Evolutionary conservation across 2,113 vertebrate species (phyloP).

Genomic region (Aptenodytes patagonicus): DNA sequence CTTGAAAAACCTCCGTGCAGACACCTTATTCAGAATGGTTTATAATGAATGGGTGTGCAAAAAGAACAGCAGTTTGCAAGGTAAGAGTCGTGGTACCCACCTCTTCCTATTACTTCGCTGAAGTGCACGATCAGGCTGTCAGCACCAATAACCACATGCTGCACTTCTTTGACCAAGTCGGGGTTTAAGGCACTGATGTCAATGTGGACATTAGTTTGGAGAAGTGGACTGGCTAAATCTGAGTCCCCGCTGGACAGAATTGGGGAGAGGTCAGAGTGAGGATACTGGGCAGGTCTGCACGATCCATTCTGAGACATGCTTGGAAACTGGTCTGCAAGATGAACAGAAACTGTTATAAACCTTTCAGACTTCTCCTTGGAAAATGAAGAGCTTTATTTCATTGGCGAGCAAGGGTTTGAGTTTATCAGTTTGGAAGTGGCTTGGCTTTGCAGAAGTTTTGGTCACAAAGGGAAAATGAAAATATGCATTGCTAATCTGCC

Average conservation of each 20-base stretch:
- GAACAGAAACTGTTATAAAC: constrained; percentile 32
- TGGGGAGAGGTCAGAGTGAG: constrained; percentile 88
- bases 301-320: constrained; percentile 88
- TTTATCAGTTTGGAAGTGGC: constrained; percentile 5
- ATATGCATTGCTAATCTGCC: constrained; percentile 13
- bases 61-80: constrained; percentile 1
- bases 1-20: background rate
- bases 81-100: constrained; percentile 71
- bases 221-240: constrained; percentile 89
- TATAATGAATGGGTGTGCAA: background rate
- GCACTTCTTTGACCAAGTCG: constrained; percentile 92
- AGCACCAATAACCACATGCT: constrained; percentile 92
- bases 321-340: constrained; percentile 86
- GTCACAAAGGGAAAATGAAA: constrained; percentile 47
- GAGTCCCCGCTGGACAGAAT: constrained; percentile 85
- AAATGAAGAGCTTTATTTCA: background rate
- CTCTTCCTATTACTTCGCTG: constrained; percentile 94
- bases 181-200: constrained; percentile 91
- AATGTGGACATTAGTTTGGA: constrained; percentile 88
- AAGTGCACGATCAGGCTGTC: constrained; percentile 92
- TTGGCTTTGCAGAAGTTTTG: background rate
- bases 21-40: background rate
- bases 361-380: background rate
- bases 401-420: background rate
- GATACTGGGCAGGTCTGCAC: constrained; percentile 83